Percentiles rank a stretch among this genome's conserved stretches.
Conservation (phyloP, 2,113 vertebrate genomes). For the Zosterops japonicus region DNA sequence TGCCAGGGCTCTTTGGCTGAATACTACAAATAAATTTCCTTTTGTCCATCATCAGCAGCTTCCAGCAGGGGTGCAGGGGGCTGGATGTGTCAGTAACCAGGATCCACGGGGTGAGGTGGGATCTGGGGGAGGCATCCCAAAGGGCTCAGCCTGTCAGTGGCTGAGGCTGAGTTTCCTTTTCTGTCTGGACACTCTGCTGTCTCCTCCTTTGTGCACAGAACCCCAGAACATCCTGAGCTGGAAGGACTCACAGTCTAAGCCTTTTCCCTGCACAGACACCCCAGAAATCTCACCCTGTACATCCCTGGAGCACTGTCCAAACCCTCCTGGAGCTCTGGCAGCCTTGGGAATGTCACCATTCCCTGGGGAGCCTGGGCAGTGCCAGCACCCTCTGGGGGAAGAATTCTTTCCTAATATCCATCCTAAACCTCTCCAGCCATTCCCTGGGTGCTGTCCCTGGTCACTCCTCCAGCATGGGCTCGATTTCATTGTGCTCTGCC, state of each 20-base stretch:
- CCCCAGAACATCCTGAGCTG: not conserved
- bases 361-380: not conserved
- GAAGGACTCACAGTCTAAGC: fast-evolving
- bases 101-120: not conserved
- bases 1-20: not conserved
- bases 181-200: not conserved
- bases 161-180: not conserved
- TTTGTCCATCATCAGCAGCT: not conserved
- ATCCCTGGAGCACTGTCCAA: not conserved
- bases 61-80: not conserved
- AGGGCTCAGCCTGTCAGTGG: fast-evolving
- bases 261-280: not conserved
- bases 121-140: not conserved
- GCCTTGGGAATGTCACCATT: not conserved
- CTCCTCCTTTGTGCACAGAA: not conserved
- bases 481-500: not conserved
- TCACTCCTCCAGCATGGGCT: not conserved
- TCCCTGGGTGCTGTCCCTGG: not conserved
- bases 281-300: not conserved
- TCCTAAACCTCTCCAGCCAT: not conserved
- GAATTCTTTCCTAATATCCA: not conserved
- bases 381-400: not conserved
- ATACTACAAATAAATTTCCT: not conserved
- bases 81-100: not conserved
- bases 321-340: not conserved